phyloP scores from a whole-genome alignment of 1,140 invertebrate species.

The Manduca sexta region DNA sequence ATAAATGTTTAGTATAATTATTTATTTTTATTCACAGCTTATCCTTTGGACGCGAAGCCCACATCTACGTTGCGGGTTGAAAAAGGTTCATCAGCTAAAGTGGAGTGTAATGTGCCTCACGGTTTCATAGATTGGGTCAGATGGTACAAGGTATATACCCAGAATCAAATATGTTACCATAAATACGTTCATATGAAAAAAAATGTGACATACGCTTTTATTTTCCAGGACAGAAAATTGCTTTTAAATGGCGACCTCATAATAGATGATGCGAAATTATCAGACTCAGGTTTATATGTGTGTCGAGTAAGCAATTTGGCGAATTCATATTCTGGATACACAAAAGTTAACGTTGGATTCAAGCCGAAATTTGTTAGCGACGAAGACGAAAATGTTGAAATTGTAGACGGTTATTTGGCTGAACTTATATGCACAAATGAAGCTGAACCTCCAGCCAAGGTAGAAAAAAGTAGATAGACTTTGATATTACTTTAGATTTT shows the following conservation, averaged over 20 bases:
- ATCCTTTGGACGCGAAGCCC: conserved; percentile 1
- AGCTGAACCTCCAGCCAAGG: conserved; percentile 22
- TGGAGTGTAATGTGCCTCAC: conserved; percentile 22
- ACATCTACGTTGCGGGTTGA: conserved; percentile 7
- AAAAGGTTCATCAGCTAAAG: conserved; percentile 6
- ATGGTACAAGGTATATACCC: conserved; percentile 32
- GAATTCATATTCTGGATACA: conserved; percentile 9
- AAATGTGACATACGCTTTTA: neutral
- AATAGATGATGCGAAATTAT: conserved; percentile 9
- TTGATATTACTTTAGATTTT: too few relatives aligned
- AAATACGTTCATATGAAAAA: neutral
- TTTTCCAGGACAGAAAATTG: conserved; percentile 18
- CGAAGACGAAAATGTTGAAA: conserved; percentile 15
- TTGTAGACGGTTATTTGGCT: conserved; percentile 2
- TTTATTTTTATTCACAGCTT: too few relatives aligned
- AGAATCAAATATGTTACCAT: too few relatives aligned
- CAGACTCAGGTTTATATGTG: conserved; percentile 24
- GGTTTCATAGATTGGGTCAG: conserved; percentile 11
- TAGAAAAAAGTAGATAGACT: too few relatives aligned
- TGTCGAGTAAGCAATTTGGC: conserved; percentile 29
- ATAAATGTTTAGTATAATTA: too few relatives aligned
- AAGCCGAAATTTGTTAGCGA: conserved; percentile 20
- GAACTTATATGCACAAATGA: conserved; percentile 20
- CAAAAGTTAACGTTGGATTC: conserved; percentile 19
- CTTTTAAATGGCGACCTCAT: conserved; percentile 9